Base-by-base conservation (phyloP, 2,888 invertebrate species). In the Sisyra nigra region DNA sequence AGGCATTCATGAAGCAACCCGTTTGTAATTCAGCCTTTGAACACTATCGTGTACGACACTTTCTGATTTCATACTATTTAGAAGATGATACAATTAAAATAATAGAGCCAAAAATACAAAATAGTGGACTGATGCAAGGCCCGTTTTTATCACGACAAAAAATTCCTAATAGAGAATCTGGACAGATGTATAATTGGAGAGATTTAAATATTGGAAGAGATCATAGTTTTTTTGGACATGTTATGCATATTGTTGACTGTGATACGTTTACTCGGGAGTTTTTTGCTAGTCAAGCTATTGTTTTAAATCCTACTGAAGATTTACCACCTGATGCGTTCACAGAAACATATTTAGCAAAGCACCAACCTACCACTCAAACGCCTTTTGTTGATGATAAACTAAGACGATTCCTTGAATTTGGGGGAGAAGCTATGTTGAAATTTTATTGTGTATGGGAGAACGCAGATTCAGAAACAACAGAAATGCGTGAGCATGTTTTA, bases 11-110 rank as follows among this genome's bases (percentile, higher is more conserved):
- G 63, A 84, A 81, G 54, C 83, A 88, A 57, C 72, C 80, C 0
- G 79, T 86, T 0, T 72, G 71, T 40, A 84, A 86, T 54, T 84
- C 80, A 7, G 76, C 80, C 1, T 61, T 72, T 36, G 82, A 81
- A 55, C 69, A 69, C 53, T 85, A 71, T 57, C 67, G 87, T 35
- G 75, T 87, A 31, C 73, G 89, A 11, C 67, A 78, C 40, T 86
- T 91, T 33, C 81, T 86, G 54, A 73, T 92, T 44, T 70, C 82
- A 34, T 92, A 89, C 60, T 85, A 82, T 54, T 67, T 91, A 44
- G 86, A 88, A 52, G 86, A 91, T 55, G 87, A 91, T 58, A 76
- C 81, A 6, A 70, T 89, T 48, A 79, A 77, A 4, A 76, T 91
- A 2, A 76, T 80, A 55, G 91, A 91, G 55, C 88, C 88, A 1